These are phyloP conservation scores for Gavia stellata DNA, from an alignment of 2,113 vertebrate species.

Conservation along the genomic window DNA sequence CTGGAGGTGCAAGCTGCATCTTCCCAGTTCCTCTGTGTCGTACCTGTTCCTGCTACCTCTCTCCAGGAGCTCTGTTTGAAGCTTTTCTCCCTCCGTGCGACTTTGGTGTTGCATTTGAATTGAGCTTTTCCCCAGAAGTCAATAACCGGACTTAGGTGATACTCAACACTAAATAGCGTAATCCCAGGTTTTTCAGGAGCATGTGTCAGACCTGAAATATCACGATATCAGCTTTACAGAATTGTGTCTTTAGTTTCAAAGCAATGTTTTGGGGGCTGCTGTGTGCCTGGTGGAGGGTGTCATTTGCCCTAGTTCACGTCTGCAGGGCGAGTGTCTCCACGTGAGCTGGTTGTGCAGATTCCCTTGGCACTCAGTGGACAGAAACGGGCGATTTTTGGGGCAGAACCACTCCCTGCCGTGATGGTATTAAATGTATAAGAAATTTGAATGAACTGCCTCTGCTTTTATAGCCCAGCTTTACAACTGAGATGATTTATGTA, in stretches of 20 bases:
- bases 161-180: background rate
- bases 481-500: background rate
- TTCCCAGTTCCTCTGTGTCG: background rate
- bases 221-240: background rate
- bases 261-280: background rate
- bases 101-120: accelerated
- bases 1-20: background rate
- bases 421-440: background rate
- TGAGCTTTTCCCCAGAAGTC: background rate
- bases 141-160: too few relatives aligned
- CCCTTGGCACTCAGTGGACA: background rate
- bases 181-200: background rate
- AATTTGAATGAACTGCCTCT: background rate
- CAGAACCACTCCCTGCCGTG: background rate
- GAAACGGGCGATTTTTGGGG: background rate
- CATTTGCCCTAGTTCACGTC: background rate
- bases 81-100: background rate
- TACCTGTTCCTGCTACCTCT: background rate
- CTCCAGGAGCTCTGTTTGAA: background rate
- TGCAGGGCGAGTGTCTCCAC: background rate
- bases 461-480: background rate
- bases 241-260: background rate
- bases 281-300: background rate
- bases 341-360: background rate
- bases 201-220: background rate